A percentile compares a stretch with the other conserved stretches of the same genome.
These are phyloP conservation scores for Hypsopygia costalis DNA, from an alignment of 2,888 invertebrate genomes.

Conservation along the genomic window DNA sequence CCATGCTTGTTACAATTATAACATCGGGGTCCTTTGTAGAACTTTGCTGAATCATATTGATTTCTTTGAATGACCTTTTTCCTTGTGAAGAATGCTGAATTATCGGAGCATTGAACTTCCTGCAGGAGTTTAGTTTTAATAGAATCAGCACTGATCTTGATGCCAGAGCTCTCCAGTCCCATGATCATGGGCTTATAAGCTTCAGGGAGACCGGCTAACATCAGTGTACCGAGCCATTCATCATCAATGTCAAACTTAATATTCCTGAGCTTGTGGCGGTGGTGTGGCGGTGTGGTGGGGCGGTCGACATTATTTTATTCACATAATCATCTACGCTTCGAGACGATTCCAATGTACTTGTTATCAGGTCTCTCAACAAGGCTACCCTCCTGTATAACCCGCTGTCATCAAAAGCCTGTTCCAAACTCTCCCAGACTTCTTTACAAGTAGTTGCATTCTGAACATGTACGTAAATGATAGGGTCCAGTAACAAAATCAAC, in stretches of 20 bases:
- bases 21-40: slow-evolving; percentile 1
- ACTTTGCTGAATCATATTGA: no score
- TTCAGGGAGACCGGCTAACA: no score
- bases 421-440: no score
- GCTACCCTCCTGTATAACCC: slow-evolving; percentile 2
- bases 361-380: slow-evolving; percentile 4
- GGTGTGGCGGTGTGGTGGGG: no score
- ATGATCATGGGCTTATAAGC: no score
- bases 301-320: slow-evolving; percentile 5
- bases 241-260: background rate
- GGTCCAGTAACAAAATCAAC: no score
- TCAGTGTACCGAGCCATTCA: no score
- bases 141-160: background rate
- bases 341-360: no score
- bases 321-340: slow-evolving; percentile 5
- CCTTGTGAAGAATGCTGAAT: slow-evolving; percentile 1
- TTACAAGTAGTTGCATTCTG: no score
- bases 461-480: no score
- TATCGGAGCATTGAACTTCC: slow-evolving; percentile 1
- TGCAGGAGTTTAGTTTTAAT: slow-evolving; percentile 6
- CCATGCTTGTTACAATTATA: slow-evolving; percentile 8
- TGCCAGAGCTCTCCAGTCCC: background rate
- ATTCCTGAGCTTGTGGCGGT: slow-evolving; percentile 4
- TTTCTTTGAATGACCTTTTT: background rate
- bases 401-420: no score